Evolutionary conservation across 1,140 invertebrate species (phyloP).

Genomic region (Mizuhopecten yessoensis): DNA sequence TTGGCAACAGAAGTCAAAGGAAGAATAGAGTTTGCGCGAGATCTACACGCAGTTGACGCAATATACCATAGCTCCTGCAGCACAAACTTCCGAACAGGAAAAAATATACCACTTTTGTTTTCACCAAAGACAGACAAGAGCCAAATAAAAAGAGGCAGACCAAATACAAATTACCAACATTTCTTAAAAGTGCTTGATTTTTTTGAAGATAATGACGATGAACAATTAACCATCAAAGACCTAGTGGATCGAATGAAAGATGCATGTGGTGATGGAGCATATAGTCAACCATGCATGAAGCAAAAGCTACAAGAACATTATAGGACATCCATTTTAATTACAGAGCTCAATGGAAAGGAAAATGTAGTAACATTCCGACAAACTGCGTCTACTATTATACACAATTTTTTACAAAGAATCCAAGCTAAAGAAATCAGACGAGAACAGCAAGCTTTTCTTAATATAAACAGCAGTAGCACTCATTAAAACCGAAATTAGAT

Average conservation of each 20-base stretch:
- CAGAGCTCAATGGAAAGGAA: slow-evolving; percentile 60
- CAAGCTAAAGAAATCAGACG: not conserved
- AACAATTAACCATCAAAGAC: slow-evolving; percentile 61
- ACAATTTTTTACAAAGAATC: slow-evolving; percentile 57
- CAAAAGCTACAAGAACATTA: slow-evolving; percentile 59
- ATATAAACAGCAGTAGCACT: slow-evolving; percentile 58
- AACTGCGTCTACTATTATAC: slow-evolving; percentile 54
- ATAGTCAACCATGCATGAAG: slow-evolving; percentile 55
- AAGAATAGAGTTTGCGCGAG: slow-evolving; percentile 46
- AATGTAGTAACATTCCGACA: slow-evolving; percentile 58
- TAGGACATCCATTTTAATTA: slow-evolving; percentile 55
- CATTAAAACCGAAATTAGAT: slow-evolving; percentile 56
- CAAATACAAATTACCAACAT: not conserved
- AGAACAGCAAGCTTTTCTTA: slow-evolving; percentile 50
- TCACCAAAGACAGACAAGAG: not conserved
- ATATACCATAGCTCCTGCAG: not conserved
- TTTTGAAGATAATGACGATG: slow-evolving; percentile 59
- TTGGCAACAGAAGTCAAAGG: slow-evolving; percentile 68
- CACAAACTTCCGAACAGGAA: not conserved
- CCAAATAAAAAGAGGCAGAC: not conserved
- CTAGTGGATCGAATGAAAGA: slow-evolving; percentile 60
- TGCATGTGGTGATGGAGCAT: slow-evolving; percentile 54
- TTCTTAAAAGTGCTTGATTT: slow-evolving; percentile 56
- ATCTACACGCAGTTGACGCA: slow-evolving; percentile 5
- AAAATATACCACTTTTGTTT: not conserved